Evolutionary conservation across 1,140 invertebrate species (phyloP), one percentile per base, ranked within the genome.

Genomic region (Chelonus insularis): DNA sequence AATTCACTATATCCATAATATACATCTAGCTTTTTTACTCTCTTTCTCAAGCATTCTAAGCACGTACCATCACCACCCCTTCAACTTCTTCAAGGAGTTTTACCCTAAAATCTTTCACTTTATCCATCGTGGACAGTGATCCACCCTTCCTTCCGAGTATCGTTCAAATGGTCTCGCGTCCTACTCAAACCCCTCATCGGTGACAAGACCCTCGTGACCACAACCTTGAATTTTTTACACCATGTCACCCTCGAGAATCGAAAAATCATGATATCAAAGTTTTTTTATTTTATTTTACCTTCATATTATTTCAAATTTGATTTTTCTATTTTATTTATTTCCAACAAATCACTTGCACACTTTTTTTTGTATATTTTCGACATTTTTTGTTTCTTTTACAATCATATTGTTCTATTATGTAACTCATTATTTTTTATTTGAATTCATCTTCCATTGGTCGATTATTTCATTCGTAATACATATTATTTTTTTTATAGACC

Each of bases 91-190:
- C 43, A 39, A 41, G 48, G 23, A 29, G 36, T 41, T 56, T 60
- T 64, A 51, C 52, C 64, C 41, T 4, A 67, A 69, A 76, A 78
- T 78, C 77, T 78, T 79, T 79, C 77, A 77, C 77, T 78, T 79
- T 76, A 79, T 78, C 71, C 76, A 63, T 69, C 69, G 62, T 75
- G 76, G 76, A 79, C 77, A 78, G 70, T 69, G 70, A 79, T 78
- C 75, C 72, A 70, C 71, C 71, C 71, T 75, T 71, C 68, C 66
- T 56, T 69, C 70, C 54, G 51, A 62, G 57, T 60, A 62, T 60
- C 51, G 32, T 60, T 66, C 52, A 60, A 56, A 52, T 48, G 48
- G 52, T 61, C 57, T 64, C 63, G 39, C 52, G 5, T 43, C 57
- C 39, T 29, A 55, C 45, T 56, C 14, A 23, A 48, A 50, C 45